These are phyloP conservation scores for Tychaedon coryphoeus DNA, from an alignment of 2,113 vertebrate genomes.

Conservation along the genomic window DNA sequence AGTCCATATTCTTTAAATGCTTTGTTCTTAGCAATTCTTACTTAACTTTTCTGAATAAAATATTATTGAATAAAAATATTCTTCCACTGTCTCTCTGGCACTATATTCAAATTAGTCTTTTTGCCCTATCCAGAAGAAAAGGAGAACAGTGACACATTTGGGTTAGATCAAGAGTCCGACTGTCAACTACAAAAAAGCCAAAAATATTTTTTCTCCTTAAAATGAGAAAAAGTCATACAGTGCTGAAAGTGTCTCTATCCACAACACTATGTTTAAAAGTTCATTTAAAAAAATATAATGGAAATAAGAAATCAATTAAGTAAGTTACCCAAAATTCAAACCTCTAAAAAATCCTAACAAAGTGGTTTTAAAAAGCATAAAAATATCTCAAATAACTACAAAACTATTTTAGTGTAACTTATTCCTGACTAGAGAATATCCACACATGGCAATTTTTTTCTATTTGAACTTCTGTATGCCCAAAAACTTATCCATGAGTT, in stretches of 20 bases:
- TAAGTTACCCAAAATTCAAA: not conserved
- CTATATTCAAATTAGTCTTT: not conserved
- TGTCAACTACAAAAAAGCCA: not conserved
- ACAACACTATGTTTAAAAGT: not conserved
- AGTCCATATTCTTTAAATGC: slow-evolving; percentile 39
- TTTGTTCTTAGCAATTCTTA: slow-evolving; percentile 35
- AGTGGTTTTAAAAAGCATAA: not conserved
- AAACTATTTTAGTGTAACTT: not conserved
- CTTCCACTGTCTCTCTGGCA: not conserved
- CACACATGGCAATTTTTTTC: not conserved
- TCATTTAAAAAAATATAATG: not conserved
- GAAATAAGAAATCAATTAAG: not conserved
- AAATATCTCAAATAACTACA: not conserved
- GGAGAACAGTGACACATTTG: not conserved
- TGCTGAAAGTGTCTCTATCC: not conserved
- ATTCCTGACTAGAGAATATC: not conserved
- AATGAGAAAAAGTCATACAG: not conserved
- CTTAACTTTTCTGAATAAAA: not conserved
- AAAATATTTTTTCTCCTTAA: not conserved
- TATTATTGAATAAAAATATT: not conserved
- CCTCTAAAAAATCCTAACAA: not conserved
- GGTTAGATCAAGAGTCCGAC: not conserved
- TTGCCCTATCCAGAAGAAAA: not conserved
- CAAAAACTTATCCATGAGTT: not conserved
- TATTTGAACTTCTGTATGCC: not conserved